Evolutionary conservation across 2,113 vertebrate genomes (phyloP).

Genomic region (Phodopus roborovskii): DNA sequence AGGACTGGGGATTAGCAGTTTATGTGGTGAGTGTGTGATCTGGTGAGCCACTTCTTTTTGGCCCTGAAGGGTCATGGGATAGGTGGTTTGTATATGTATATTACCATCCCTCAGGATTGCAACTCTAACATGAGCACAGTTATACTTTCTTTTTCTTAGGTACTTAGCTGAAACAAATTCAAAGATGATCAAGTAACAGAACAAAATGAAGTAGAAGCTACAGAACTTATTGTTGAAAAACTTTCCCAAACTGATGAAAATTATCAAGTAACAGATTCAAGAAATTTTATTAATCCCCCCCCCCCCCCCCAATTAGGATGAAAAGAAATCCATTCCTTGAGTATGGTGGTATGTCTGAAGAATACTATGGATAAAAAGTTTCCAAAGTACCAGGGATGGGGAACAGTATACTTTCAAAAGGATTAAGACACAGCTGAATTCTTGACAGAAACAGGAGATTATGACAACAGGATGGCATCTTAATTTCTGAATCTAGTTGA

Average conservation of each 20-base stretch:
- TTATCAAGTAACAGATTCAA: background rate
- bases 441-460: background rate
- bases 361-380: slow-evolving; percentile 8
- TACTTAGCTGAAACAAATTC: no score
- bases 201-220: slow-evolving; percentile 8
- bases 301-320: background rate
- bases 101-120: background rate
- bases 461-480: background rate
- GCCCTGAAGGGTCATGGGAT: background rate
- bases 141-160: no score
- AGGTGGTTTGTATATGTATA: background rate
- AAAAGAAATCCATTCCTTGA: slow-evolving; percentile 8
- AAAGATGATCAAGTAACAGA: slow-evolving; percentile 26
- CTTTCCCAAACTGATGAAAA: background rate
- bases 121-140: no score
- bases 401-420: background rate
- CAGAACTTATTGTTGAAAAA: background rate
- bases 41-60: background rate
- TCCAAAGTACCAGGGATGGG: background rate
- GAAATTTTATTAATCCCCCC: background rate
- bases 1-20: background rate
- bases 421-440: background rate
- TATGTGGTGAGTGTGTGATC: background rate
- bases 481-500: background rate
- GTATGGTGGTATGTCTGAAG: background rate